Percentiles rank a stretch among this genome's conserved stretches.
These are phyloP conservation scores for Silurus glanis DNA, from an alignment of 2,113 vertebrate genomes.

Conservation along the genomic window DNA sequence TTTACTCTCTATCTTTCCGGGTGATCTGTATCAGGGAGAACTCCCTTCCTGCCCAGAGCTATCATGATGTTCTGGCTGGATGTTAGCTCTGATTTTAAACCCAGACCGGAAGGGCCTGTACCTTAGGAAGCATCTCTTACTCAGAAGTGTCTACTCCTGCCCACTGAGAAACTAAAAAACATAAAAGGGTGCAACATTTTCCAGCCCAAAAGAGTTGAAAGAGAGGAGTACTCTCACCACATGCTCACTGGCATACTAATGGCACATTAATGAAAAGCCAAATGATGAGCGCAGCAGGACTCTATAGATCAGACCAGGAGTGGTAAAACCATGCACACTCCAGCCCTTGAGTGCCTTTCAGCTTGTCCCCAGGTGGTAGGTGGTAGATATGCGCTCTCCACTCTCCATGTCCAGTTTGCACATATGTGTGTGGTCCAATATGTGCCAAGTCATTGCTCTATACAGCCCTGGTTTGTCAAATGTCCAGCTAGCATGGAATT, in stretches of 20 bases:
- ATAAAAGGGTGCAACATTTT: slow-evolving; percentile 21
- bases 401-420: slow-evolving; percentile 21
- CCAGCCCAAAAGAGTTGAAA: slow-evolving; percentile 39
- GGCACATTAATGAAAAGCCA: slow-evolving; percentile 28
- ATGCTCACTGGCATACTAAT: slow-evolving; percentile 51
- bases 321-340: slow-evolving; percentile 34
- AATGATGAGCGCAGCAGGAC: slow-evolving; percentile 26
- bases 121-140: slow-evolving; percentile 51
- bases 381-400: slow-evolving; percentile 31
- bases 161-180: slow-evolving; percentile 17
- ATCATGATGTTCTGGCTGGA: slow-evolving; percentile 45
- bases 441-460: slow-evolving; percentile 24
- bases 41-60: slow-evolving; percentile 37
- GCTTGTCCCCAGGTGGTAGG: slow-evolving; percentile 37
- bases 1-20: slow-evolving; percentile 15
- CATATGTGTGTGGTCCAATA: slow-evolving; percentile 44
- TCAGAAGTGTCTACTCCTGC: slow-evolving; percentile 44
- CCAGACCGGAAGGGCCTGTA: slow-evolving; percentile 38
- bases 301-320: background rate
- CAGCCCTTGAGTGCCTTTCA: slow-evolving; percentile 30
- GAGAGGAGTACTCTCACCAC: slow-evolving; percentile 6
- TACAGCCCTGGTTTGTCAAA: slow-evolving; percentile 22
- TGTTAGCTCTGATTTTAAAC: slow-evolving; percentile 49
- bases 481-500: slow-evolving; percentile 34
- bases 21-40: slow-evolving; percentile 16